These are phyloP conservation scores for Tragulus kanchil DNA, from an alignment of 2,113 vertebrate genomes.

Conservation along the genomic window DNA sequence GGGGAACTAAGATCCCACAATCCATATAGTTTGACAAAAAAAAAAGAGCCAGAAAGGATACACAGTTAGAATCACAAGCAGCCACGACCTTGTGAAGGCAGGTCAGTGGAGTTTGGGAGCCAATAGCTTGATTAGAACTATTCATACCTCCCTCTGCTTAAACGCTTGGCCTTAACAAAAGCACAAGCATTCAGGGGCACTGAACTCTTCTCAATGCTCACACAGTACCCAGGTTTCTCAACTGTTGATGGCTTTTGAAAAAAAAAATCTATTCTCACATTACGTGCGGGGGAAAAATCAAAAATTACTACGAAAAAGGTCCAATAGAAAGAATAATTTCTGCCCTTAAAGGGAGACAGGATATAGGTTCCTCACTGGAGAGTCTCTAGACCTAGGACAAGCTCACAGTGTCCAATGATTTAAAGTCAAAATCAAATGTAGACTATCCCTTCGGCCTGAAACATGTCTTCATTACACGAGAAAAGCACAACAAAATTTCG, in stretches of 20 bases:
- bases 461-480: not conserved
- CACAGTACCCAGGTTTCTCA: not conserved
- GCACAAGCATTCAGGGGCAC: too few species aligned
- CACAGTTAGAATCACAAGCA: not conserved
- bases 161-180: not conserved
- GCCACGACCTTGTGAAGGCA: not conserved
- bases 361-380: not conserved
- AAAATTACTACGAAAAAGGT: not conserved
- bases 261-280: too few species aligned
- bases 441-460: not conserved
- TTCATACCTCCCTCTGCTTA: not conserved
- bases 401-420: not conserved
- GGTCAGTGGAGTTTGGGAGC: not conserved
- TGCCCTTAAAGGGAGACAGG: not conserved
- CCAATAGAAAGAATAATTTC: not conserved
- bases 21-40: rapidly evolving
- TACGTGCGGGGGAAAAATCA: too few species aligned
- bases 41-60: not conserved
- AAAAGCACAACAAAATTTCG: not conserved
- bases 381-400: not conserved
- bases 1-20: not conserved
- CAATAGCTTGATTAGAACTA: not conserved
- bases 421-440: not conserved
- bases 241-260: not conserved
- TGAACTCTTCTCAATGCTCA: not conserved